Evolutionary conservation across 2,113 vertebrate species (phyloP).

Genomic region (Halcyon malimbica): DNA sequence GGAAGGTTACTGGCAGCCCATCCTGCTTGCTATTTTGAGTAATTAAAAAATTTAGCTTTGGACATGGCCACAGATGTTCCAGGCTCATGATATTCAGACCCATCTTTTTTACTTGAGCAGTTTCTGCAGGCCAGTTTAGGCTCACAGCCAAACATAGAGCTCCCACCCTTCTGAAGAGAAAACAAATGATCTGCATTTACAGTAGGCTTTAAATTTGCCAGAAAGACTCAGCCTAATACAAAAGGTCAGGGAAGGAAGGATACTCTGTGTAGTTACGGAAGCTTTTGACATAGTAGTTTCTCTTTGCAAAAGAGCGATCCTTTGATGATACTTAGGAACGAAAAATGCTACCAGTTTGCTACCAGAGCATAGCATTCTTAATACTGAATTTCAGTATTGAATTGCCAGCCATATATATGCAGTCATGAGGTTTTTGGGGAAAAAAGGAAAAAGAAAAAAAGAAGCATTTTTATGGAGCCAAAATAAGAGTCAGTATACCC

Average conservation of each 20-base stretch:
- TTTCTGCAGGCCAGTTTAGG: background rate
- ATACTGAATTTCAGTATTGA: background rate
- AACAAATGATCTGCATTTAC: conserved; percentile 22
- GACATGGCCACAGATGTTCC: conserved; percentile 28
- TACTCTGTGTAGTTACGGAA: background rate
- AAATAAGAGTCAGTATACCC: background rate
- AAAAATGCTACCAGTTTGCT: background rate
- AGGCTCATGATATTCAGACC: background rate
- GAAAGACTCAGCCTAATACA: background rate
- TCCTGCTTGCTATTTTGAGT: background rate
- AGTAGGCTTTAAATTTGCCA: conserved; percentile 13
- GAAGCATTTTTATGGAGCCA: background rate
- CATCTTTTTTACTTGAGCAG: background rate
- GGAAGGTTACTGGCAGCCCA: conserved; percentile 17
- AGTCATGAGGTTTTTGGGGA: background rate
- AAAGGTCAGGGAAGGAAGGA: conserved; percentile 21
- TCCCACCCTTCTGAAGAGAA: background rate
- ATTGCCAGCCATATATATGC: background rate
- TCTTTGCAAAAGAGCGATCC: background rate
- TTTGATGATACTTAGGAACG: background rate
- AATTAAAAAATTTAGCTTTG: conserved; percentile 53
- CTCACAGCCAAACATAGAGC: background rate
- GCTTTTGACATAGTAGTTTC: background rate
- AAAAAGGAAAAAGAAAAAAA: too few relatives aligned
- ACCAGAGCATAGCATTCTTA: background rate